Percentiles rank a stretch among this genome's conserved stretches.
Conservation (phyloP, 2,888 invertebrate genomes). For the Erynnis tages region DNA sequence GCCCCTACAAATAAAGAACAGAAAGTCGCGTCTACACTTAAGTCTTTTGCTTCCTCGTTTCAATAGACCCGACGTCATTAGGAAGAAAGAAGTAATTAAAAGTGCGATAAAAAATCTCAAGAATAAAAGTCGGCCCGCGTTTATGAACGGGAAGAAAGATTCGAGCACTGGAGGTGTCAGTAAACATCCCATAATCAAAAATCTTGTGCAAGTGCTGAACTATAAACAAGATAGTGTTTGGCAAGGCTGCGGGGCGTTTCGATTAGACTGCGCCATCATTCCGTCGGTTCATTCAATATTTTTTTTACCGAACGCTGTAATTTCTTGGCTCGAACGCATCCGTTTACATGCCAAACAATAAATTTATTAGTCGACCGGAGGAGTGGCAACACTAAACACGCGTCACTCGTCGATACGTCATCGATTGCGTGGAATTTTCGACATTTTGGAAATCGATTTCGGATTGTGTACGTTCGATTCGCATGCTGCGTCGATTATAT, state of each 20-base stretch:
- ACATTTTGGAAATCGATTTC: constrained; percentile 62
- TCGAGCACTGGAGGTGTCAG: constrained; percentile 35
- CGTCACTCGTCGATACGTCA: constrained; percentile 73
- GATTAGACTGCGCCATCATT: constrained; percentile 75
- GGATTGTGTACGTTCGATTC: constrained; percentile 51
- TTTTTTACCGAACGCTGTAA: constrained; percentile 76
- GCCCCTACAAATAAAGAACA: constrained; percentile 48
- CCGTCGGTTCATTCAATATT: constrained; percentile 78
- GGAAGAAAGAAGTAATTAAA: constrained; percentile 72
- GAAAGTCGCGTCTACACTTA: constrained; percentile 68
- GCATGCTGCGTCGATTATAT: constrained; percentile 56
- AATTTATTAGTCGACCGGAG: constrained; percentile 79
- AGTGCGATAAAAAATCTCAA: constrained; percentile 61
- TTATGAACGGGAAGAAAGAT: constrained; percentile 22
- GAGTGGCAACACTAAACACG: constrained; percentile 74
- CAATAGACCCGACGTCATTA: constrained; percentile 71
- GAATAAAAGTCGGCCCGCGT: constrained; percentile 42
- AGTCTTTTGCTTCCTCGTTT: constrained; percentile 61
- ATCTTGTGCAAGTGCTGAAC: constrained; percentile 61
- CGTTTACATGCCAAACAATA: constrained; percentile 82
- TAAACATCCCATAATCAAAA: constrained; percentile 55
- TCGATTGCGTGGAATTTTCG: constrained; percentile 63
- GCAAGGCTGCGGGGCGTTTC: constrained; percentile 67
- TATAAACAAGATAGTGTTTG: constrained; percentile 70
- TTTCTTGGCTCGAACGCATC: constrained; percentile 81